Percentiles rank a stretch among this genome's conserved stretches.
These are phyloP conservation scores for Dryobotodes eremita DNA, from an alignment of 2,888 invertebrate genomes.

Conservation along the genomic window DNA sequence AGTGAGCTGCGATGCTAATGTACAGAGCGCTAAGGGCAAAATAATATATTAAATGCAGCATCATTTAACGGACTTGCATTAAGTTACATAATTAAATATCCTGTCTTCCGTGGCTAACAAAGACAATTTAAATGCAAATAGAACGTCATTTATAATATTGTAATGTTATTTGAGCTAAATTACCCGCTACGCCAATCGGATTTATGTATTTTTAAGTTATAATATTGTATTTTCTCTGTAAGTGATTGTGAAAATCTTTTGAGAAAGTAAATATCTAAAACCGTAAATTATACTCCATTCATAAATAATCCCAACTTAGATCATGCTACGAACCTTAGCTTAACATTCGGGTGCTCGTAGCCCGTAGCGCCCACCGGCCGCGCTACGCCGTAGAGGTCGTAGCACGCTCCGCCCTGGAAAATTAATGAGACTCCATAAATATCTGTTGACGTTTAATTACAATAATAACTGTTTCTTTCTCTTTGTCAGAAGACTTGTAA, in stretches of 20 bases:
- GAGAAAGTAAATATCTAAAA: no score
- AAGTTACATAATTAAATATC: neutral
- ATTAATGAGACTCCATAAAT: conserved; percentile 55
- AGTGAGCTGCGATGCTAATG: conserved; percentile 20
- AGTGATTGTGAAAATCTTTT: no score
- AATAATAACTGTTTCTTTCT: conserved; percentile 38
- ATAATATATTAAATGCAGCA: neutral
- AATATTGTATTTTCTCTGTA: no score
- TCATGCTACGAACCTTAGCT: conserved; percentile 29
- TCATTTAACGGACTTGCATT: neutral
- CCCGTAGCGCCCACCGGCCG: conserved; percentile 54
- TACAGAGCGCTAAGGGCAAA: neutral
- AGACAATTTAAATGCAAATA: neutral
- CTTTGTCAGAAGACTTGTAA: conserved; percentile 14
- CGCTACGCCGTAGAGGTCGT: conserved; percentile 68
- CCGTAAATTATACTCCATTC: neutral
- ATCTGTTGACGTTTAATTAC: conserved; percentile 48
- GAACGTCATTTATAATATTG: neutral
- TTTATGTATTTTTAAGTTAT: no score
- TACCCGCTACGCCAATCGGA: no score
- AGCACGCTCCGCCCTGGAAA: conserved; percentile 63
- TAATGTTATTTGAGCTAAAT: neutral
- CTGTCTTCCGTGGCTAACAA: neutral
- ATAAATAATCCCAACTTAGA: neutral
- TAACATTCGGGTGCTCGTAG: conserved; percentile 46